Evolutionary conservation across 2,888 invertebrate genomes (phyloP).

Genomic region (Pedicia rivosa): DNA sequence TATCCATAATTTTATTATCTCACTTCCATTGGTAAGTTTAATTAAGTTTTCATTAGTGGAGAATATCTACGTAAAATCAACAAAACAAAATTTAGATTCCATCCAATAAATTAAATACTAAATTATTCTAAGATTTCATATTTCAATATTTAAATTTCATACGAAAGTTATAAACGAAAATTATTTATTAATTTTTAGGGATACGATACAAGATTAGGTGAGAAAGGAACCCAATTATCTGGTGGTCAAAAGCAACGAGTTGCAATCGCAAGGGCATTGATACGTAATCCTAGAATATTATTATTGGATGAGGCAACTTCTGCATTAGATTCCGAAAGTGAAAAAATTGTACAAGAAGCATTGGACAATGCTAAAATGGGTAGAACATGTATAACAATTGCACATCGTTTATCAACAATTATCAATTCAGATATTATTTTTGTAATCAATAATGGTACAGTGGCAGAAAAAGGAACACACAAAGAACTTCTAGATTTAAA

Average conservation of each 20-base stretch:
- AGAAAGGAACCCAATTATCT: slow-evolving; percentile 49
- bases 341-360: slow-evolving; percentile 53
- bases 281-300: slow-evolving; percentile 43
- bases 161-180: too few species aligned
- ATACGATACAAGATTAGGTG: slow-evolving; percentile 55
- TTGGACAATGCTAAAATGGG: slow-evolving; percentile 56
- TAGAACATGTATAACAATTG: slow-evolving; percentile 64
- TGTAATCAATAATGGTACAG: slow-evolving; percentile 52
- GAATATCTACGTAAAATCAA: too few species aligned
- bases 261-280: slow-evolving; percentile 51
- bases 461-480: slow-evolving; percentile 59
- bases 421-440: slow-evolving; percentile 63
- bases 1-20: slow-evolving; percentile 68
- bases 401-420: slow-evolving; percentile 62
- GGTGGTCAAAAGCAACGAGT: slow-evolving; percentile 65
- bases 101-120: too few species aligned
- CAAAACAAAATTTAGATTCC: too few species aligned
- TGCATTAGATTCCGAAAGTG: slow-evolving; percentile 42
- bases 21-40: slow-evolving; percentile 59
- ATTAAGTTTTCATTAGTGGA: too few species aligned
- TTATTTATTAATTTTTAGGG: slow-evolving; percentile 36
- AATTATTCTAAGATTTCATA: too few species aligned
- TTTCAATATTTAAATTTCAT: too few species aligned
- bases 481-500: slow-evolving; percentile 41
- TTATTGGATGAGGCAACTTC: slow-evolving; percentile 55